Percentiles rank a stretch among this genome's conserved stretches.
Conservation (phyloP, 2,113 vertebrate species). For the Tychaedon coryphoeus region DNA sequence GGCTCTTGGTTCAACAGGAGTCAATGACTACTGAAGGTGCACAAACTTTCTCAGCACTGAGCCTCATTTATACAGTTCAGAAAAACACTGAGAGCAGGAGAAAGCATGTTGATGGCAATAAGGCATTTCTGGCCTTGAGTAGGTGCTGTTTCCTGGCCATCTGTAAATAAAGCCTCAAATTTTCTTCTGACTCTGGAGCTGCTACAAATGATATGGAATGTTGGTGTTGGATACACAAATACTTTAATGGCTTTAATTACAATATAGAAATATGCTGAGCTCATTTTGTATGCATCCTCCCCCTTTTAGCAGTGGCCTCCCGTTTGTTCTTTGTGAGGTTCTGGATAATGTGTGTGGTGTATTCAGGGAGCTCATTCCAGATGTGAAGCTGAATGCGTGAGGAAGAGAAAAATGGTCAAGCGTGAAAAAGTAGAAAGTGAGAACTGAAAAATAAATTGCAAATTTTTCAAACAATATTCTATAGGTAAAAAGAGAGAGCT, state of each 20-base stretch:
- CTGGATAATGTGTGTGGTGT: neutral
- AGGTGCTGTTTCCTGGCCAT: neutral
- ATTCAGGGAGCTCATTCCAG: neutral
- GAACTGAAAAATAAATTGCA: neutral
- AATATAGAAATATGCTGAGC: neutral
- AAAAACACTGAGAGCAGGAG: neutral
- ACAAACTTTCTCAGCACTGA: neutral
- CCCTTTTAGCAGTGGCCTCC: neutral
- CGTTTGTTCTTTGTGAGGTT: neutral
- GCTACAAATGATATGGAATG: neutral
- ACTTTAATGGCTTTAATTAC: neutral
- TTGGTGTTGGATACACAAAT: neutral
- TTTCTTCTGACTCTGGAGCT: neutral
- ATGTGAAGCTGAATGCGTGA: neutral
- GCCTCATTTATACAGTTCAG: neutral
- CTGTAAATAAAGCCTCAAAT: neutral
- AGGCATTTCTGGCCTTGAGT: neutral
- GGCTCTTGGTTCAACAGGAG: neutral
- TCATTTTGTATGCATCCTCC: neutral
- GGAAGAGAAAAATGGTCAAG: neutral
- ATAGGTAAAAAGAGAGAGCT: neutral
- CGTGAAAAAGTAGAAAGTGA: neutral
- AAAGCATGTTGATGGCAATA: neutral
- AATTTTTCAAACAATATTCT: neutral
- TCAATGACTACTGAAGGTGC: neutral